Evolutionary conservation across 2,797 vertebrate species (phyloP), one percentile per base, ranked within the genome.

Genomic region (Mionectes olivaceus): DNA sequence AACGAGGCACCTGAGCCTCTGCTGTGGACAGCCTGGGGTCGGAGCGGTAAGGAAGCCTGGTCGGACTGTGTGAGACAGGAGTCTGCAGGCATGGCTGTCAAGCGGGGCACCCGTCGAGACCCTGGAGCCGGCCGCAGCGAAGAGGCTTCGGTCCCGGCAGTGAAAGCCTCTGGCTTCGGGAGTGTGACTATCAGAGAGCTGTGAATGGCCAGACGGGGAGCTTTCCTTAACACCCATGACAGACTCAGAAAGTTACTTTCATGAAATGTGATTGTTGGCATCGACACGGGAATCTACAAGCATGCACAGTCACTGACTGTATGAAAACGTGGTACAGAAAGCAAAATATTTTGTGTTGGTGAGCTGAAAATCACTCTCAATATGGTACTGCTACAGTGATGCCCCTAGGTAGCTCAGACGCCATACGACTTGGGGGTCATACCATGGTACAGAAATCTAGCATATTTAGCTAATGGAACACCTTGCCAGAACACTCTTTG

Each of bases 301-400:
- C 7, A 30, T 6, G 5, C 9, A 5, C 2, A 3, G 10, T 5
- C 32, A 8, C 7, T 2, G 30, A 15, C 39, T 44, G 16, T 3
- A 37, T 37, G 5, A 27, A 56, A 61, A 28, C 0, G 4, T 14
- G 37, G 22, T 19, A 53, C 9, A 37, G 65, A 39, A 90, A 65
- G 44, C 64, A 77, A 60, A 67, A 30, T n/a, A 46, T 35, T 59
- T 32, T 28, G 24, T 39, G 13, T 53, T 13, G 47, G 7, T 47
- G 57, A 64, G 4, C 63, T 68, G 27, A 23, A 15, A 52, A 13
- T 74, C 12, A 24, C 53, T 74, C 30, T 79, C 73, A 25, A 3
- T 59, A 13, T 15, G n/a, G 32, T 15, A 4, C 12, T 65, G 63
- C 24, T 49, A 37, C 69, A 32, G 19, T 37, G 44, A 35, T 28